Evolutionary conservation across 2,888 invertebrate species (phyloP).

Genomic region (Caenorhabditis macrosperma): DNA sequence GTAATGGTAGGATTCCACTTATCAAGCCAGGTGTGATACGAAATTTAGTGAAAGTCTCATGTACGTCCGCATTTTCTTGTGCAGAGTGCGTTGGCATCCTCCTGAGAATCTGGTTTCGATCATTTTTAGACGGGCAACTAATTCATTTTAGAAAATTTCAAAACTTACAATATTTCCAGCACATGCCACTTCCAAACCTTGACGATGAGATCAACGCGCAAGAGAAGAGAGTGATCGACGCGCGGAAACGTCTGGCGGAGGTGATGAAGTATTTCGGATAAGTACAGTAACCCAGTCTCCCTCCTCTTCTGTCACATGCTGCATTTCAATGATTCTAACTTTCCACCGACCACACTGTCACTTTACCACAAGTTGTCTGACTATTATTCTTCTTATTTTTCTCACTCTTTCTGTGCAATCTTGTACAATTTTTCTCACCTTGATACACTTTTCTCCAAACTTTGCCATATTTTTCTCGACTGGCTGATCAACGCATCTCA

Average conservation of each 20-base stretch:
- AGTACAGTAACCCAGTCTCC: not conserved
- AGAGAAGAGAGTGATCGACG: slow-evolving; percentile 91
- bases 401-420: not conserved
- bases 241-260: slow-evolving; percentile 90
- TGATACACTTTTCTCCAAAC: not conserved
- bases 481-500: no score
- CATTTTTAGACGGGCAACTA: no score
- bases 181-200: slow-evolving; percentile 34
- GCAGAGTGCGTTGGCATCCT: no score
- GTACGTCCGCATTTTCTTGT: no score
- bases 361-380: no score
- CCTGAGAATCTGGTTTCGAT: no score
- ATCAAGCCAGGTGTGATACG: no score
- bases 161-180: slow-evolving; percentile 24
- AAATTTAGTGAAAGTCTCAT: no score
- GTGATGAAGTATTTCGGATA: slow-evolving; percentile 82
- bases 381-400: not conserved
- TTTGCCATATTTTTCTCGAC: no score
- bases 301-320: not conserved
- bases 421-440: not conserved
- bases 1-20: no score
- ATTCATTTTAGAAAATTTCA: no score
- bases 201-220: slow-evolving; percentile 64
- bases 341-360: no score
- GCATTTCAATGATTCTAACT: not conserved